Conservation (phyloP, 2,888 invertebrate genomes). For the Asteroscopus sphinx region DNA sequence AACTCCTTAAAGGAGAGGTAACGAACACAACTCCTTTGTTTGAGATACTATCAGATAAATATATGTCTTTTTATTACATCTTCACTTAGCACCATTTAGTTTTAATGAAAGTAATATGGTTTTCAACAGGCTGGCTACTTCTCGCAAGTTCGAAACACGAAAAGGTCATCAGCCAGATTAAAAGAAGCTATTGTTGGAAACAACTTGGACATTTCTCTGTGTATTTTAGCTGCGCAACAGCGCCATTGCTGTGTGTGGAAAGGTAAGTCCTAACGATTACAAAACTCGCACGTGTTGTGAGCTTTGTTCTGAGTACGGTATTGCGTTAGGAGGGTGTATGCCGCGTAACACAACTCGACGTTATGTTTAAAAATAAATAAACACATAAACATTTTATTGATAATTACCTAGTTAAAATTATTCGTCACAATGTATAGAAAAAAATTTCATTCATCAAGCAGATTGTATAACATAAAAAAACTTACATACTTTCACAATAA, state of each 20-base stretch:
- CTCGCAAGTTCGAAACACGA: conserved; percentile 98
- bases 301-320: too few species aligned
- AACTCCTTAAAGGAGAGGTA: conserved; percentile 97
- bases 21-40: neutral
- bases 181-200: conserved; percentile 98
- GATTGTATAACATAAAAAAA: too few species aligned
- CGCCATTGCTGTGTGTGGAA: conserved; percentile 96
- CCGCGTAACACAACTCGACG: too few species aligned
- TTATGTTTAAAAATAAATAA: too few species aligned
- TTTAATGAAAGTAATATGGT: conserved; percentile 12
- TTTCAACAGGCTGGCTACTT: conserved; percentile 97
- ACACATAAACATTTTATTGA: too few species aligned
- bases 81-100: neutral
- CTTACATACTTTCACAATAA: too few species aligned
- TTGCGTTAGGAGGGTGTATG: too few species aligned
- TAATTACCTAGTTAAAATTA: too few species aligned
- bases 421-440: too few species aligned
- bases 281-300: neutral
- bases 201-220: conserved; percentile 97
- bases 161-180: conserved; percentile 97
- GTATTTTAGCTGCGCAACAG: conserved; percentile 98
- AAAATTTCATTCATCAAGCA: too few species aligned
- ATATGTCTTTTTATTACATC: neutral
- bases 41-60: too few species aligned
- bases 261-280: conserved; percentile 82